Base-by-base conservation (phyloP, 2,888 invertebrate species). In the Apamea anceps region DNA sequence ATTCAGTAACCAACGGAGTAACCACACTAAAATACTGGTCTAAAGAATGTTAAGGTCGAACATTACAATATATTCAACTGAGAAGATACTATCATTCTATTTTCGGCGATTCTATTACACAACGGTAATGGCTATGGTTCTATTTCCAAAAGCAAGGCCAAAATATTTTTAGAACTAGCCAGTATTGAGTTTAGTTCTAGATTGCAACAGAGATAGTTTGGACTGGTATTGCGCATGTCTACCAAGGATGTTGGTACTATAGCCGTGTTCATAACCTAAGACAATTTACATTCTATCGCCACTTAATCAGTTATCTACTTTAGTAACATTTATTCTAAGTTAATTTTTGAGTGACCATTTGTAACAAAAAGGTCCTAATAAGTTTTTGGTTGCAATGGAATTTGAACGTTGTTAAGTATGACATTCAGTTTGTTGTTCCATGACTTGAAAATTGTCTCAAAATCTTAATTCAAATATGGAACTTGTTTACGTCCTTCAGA, bases 81-180 rank as follows among this genome's bases (percentile, higher is more conserved):
- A 80, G 76, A 82, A 15, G 67, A 80, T 57, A 42, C 54, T 42
- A 21, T 76, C 25, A 48, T 28, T 28, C 6, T 67, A 37, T 54
- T 62, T 81, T 57, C 15, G 28, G 3, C 32, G 25, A 51, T n/a
- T 51, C 25, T 1, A 63, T 82, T 79, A 63, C 81, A 51, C 72
- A 82, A 79, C 28, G 0, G 21, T 37, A 67, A 12, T 21, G 7
- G 1, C n/a, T 83, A 68, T 42, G 72, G 63, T 68, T 68, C 10
- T 45, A 68, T 79, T 68, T 60, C 57, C 6, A 77, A 82, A 81
- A 77, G 77, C 70, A 81, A 82, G 84, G 81, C 68, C 72, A 0
- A 7, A 8, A 32, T 72, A 63, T 82, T 81, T 82, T 37, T 82
- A 72, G 62, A 63, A 6, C 45, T 15, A 48, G 37, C 45, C 15